Conservation (phyloP, 2,113 vertebrate species). For the Poeciliopsis retropinna region DNA sequence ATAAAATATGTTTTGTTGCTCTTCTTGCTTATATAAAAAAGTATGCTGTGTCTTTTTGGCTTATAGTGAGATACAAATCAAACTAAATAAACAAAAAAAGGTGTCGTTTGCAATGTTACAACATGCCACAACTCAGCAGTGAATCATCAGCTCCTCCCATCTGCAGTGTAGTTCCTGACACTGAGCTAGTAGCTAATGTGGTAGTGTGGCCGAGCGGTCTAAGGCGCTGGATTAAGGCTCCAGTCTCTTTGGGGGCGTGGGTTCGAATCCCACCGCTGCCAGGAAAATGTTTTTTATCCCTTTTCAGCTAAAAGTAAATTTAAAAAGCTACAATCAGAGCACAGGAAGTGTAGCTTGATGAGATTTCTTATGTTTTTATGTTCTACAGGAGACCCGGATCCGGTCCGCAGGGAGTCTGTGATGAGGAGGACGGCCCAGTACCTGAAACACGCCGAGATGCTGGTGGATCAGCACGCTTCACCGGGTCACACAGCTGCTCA, state of each 20-base stretch:
- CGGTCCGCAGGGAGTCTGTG: constrained; percentile 82
- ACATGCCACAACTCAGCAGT: neutral
- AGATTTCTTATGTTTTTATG: neutral
- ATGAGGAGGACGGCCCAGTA: constrained; percentile 86
- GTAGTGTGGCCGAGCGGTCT: constrained; percentile 21
- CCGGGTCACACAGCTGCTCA: constrained; percentile 48
- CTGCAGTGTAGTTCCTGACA: neutral
- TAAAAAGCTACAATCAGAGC: no score
- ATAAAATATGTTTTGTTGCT: neutral
- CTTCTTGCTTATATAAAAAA: neutral
- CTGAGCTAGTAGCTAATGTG: neutral
- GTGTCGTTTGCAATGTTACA: neutral
- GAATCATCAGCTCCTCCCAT: neutral
- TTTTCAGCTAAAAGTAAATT: neutral
- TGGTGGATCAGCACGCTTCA: constrained; percentile 75
- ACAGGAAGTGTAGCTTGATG: rapidly evolving
- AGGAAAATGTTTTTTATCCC: neutral
- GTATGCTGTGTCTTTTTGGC: neutral
- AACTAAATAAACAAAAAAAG: neutral
- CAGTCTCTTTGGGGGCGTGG: constrained; percentile 78
- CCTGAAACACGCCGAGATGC: constrained; percentile 84
- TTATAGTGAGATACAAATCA: neutral
- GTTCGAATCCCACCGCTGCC: constrained; percentile 26
- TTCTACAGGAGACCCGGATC: constrained; percentile 81
- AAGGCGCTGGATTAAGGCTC: constrained; percentile 86